Evolutionary conservation across 2,888 invertebrate species (phyloP), one percentile per base, ranked within the genome.

Genomic region (Brachyopa scutellaris): DNA sequence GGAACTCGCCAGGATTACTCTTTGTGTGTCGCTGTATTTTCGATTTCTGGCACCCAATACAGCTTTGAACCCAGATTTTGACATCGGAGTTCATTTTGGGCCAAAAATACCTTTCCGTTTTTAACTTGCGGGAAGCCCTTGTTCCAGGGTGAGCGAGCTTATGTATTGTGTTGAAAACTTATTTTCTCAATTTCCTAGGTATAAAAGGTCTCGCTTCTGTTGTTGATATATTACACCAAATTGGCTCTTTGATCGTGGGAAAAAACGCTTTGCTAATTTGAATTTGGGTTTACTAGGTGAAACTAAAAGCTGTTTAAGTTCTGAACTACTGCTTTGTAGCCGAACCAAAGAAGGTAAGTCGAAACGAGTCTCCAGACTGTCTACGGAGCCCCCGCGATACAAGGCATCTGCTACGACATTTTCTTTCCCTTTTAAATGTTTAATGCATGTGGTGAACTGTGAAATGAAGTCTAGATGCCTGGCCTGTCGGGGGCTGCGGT

Each of bases 11-110:
- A n/a, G n/a, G n/a, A n/a, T n/a, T n/a, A 38, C 88, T 74, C 57
- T 88, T 87, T 6, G 88, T 73, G n/a, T 62, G 55, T 26, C 36
- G 15, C 11, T 73, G 62, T 55, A 64, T 21, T 9, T 38, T 40
- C 5, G 47, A 26, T 47, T n/a, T n/a, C n/a, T 47, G 26, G 11
- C 36, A 55, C 13, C 21, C 11, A 11, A 55, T 38, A 4, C 21
- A 36, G 21, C 2, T 38, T 38, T 55, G 8, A 7, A 38, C 23
- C 21, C 38, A 21, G 38, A 23, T 36, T 19, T 36, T 21, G 13
- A 21, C n/a, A 9, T 36, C 53, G 0, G 17, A 36, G 21, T 53
- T 15, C n/a, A 53, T 33, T 36, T 36, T 55, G 0, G 55, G 38
- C 55, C 36, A 55, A 55, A 55, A 55, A 13, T 55, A 55, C 11